Evolutionary conservation across 2,113 vertebrate genomes (phyloP), one percentile per base, ranked within the genome.

Genomic region (Ceyx cyanopectus): DNA sequence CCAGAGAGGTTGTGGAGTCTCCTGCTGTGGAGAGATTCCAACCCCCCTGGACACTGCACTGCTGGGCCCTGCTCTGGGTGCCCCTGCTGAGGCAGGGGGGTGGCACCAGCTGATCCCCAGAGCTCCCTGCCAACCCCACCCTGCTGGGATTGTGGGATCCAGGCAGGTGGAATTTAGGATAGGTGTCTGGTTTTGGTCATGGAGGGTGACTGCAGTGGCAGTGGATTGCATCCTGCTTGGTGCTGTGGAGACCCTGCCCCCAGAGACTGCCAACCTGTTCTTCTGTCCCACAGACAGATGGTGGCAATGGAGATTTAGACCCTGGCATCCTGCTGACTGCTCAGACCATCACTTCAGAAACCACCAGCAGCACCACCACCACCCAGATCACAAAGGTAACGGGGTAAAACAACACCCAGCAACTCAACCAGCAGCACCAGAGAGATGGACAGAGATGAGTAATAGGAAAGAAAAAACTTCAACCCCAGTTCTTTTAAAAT

Each of bases 321-420:
- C 97, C 98, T 40, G 99, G 99, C 57, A 97, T 99, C 94, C 97
- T 99, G 94, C 97, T 99, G 95, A 99, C 98, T 79, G 99, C 99
- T 84, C 99, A 99, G 96, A 99, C 99, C 96, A 99, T 99, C 97
- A 99, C 99, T 45, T 99, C 99, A 0, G 99, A 99, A 97, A 99
- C 99, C 74, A 98, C 99, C 92, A 99, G 99, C 97, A 99, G 99
- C 95, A 99, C 99, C 81, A 99, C 99, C 94, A 99, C 99, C 58
- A 99, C 99, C n/a, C 99, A 99, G 97, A 99, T 99, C 92, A 99
- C 99, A 45, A 99, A 99, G 99, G 99, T 99, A 96, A 97, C 10
- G 0, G 1, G 3, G 8, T 16, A 19, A 19, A 68, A 14, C 15
- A 5, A 22, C n/a, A 37, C 8, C 30, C 30, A n/a, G 14, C 56